These are phyloP conservation scores for Drosophila azteca DNA, from an alignment of 1,140 invertebrate genomes.

Conservation along the genomic window DNA sequence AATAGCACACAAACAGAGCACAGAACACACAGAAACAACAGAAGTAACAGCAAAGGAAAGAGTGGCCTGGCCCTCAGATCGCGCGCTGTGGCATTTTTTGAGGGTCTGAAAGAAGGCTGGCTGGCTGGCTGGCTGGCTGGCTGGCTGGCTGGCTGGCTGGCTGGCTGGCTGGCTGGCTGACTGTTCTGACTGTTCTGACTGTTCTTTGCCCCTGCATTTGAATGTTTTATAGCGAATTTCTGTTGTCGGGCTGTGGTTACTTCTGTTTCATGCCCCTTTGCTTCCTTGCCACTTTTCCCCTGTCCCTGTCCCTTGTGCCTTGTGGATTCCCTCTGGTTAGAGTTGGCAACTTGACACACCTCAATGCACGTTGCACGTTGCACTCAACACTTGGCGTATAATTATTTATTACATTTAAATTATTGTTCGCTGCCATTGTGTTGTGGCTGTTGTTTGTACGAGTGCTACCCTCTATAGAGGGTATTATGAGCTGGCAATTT, in stretches of 20 bases:
- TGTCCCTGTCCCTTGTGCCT: constrained; percentile 14
- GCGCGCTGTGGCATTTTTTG: constrained; percentile 22
- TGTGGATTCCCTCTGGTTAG: constrained; percentile 37
- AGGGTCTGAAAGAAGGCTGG: constrained; percentile 38
- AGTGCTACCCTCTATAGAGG: neutral
- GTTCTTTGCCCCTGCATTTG: constrained; percentile 20
- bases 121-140: no score
- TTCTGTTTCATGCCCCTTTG: constrained; percentile 48
- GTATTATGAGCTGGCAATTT: no score
- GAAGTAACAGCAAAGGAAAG: neutral
- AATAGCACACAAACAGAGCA: constrained; percentile 11
- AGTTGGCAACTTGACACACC: constrained; percentile 73
- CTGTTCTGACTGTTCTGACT: neutral
- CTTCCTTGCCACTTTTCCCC: constrained; percentile 1
- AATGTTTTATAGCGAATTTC: constrained; percentile 51
- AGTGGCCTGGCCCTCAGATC: constrained; percentile 25
- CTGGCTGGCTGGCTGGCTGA: no score
- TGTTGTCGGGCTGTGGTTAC: constrained; percentile 44
- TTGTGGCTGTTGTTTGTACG: constrained; percentile 34
- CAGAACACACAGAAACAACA: neutral
- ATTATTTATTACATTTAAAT: constrained; percentile 83
- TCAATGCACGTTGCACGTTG: constrained; percentile 68
- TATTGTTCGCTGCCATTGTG: constrained; percentile 64
- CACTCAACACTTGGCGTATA: constrained; percentile 80
- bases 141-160: neutral